These are phyloP conservation scores for Ahaetulla prasina DNA, from an alignment of 2,113 vertebrate genomes.

Conservation along the genomic window DNA sequence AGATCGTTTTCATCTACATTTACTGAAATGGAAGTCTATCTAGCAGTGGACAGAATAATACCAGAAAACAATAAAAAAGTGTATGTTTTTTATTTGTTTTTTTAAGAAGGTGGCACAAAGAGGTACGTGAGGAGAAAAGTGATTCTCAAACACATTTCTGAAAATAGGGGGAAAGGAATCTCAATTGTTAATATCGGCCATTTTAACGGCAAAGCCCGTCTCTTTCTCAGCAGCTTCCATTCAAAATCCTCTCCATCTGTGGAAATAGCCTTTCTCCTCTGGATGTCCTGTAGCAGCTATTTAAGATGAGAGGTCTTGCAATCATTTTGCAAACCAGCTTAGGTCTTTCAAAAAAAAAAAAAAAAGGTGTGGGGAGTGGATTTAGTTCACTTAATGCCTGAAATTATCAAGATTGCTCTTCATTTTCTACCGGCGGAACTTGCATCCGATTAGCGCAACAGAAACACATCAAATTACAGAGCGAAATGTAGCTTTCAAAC, in stretches of 20 bases:
- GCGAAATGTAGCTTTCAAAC: constrained; percentile 28
- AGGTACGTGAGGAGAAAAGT: not conserved
- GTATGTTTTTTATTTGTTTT: not conserved
- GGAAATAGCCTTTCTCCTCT: not conserved
- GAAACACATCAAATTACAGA: constrained; percentile 20
- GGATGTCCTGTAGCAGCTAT: not conserved
- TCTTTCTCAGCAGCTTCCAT: not conserved
- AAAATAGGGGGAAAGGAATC: constrained; percentile 1
- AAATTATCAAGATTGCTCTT: constrained; percentile 4
- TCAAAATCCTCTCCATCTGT: constrained; percentile 6
- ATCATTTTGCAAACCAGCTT: constrained; percentile 6
- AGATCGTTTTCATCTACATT: not conserved
- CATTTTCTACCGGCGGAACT: constrained; percentile 2
- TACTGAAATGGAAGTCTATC: not conserved
- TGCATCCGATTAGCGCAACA: not conserved
- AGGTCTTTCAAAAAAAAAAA: not conserved
- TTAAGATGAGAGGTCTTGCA: not conserved
- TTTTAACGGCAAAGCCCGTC: not conserved
- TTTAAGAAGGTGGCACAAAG: not conserved
- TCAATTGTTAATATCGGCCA: constrained; percentile 3
- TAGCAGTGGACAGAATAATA: not conserved
- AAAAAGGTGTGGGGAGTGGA: not conserved
- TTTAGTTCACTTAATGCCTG: constrained; percentile 13
- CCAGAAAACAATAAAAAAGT: not conserved
- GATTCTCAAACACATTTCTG: not conserved